Percentiles rank a stretch among this genome's conserved stretches.
Conservation (phyloP, 2,888 invertebrate species). For the Girardia tigrina region DNA sequence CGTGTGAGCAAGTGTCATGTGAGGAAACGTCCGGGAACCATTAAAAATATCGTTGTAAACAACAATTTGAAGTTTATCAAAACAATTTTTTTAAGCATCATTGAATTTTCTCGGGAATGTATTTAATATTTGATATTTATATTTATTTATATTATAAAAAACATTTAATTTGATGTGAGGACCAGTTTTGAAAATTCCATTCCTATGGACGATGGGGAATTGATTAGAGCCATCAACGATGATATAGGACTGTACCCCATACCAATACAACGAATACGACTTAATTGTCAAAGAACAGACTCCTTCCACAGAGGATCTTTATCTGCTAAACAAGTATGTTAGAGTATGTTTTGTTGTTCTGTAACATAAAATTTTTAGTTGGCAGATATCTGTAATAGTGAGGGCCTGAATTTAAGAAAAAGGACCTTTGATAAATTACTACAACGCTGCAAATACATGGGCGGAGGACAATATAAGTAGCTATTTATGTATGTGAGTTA, state of each 20-base stretch:
- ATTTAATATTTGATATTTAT: neutral
- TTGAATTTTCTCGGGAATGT: neutral
- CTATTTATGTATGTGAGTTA: neutral
- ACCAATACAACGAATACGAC: neutral
- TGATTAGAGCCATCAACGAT: neutral
- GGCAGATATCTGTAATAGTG: neutral
- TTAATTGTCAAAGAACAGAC: neutral
- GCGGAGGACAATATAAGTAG: slow-evolving; percentile 1
- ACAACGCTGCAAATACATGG: neutral
- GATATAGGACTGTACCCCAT: neutral
- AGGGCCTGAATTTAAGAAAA: neutral
- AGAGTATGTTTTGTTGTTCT: neutral
- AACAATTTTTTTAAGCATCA: neutral
- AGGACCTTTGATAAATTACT: neutral
- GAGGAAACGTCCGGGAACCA: too few species aligned
- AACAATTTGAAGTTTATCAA: too few species aligned
- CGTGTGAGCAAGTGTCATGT: too few species aligned
- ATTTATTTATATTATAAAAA: neutral
- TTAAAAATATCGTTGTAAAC: too few species aligned
- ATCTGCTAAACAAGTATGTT: neutral
- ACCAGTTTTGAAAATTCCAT: neutral
- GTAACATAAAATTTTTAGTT: neutral
- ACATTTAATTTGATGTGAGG: neutral
- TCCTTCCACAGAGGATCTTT: slow-evolving; percentile 8
- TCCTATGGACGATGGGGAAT: neutral